Percentiles rank a stretch among this genome's conserved stretches.
phyloP scores from a whole-genome alignment of 2,888 invertebrate genomes.

The Anaspis maculata region DNA sequence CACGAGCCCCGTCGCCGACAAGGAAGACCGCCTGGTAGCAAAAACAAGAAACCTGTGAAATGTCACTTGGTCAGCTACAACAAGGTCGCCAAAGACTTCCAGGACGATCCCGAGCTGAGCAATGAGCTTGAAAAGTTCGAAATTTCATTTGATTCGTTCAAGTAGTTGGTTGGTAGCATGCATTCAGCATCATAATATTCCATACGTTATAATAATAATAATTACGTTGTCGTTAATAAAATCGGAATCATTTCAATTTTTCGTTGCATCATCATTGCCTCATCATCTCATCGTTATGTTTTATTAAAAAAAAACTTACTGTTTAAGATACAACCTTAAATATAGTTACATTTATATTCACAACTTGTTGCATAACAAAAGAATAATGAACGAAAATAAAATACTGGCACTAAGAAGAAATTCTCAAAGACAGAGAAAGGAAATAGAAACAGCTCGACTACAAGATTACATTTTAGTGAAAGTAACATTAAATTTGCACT shows the following conservation, averaged over 20 bases:
- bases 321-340: no score
- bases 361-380: no score
- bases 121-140: constrained; percentile 38
- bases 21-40: constrained; percentile 28
- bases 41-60: constrained; percentile 20
- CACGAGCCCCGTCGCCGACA: constrained; percentile 16
- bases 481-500: constrained; percentile 11
- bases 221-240: no score
- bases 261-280: no score
- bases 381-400: constrained; percentile 6
- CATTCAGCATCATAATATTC: no score
- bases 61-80: constrained; percentile 6
- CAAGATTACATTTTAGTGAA: constrained; percentile 11
- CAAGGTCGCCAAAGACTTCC: constrained; percentile 28
- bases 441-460: constrained; percentile 6
- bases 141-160: constrained; percentile 13
- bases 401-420: constrained; percentile 19
- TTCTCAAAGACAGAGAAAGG: constrained; percentile 14
- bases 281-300: no score
- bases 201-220: no score
- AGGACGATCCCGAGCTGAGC: constrained; percentile 39
- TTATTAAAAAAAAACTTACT: no score
- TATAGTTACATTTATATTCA: no score
- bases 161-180: no score
- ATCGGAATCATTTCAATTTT: no score